Percentiles rank a stretch among this genome's conserved stretches.
These are phyloP conservation scores for Psilanteris sp. DNA, from an alignment of 1,140 invertebrate genomes.

Conservation along the genomic window DNA sequence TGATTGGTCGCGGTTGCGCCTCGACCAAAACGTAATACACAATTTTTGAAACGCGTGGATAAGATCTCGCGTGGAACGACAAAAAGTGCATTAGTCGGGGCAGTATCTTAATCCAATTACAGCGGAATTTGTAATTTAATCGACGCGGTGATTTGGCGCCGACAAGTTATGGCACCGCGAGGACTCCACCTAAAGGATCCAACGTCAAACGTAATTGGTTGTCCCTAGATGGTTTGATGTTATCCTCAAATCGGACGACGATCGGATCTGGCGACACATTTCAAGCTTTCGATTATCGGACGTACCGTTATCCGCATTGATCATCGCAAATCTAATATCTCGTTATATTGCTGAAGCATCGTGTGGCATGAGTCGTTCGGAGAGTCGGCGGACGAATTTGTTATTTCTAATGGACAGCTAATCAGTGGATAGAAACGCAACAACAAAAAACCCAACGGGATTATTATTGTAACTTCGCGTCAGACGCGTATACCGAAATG, in stretches of 20 bases:
- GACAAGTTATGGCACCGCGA: constrained; percentile 37
- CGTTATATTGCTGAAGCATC: too few relatives aligned
- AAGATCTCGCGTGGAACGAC: constrained; percentile 11
- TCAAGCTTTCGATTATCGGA: background rate
- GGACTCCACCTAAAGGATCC: constrained; percentile 13
- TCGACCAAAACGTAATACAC: constrained; percentile 15
- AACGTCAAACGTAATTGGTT: constrained; percentile 64
- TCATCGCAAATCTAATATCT: constrained; percentile 13
- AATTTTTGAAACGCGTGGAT: constrained; percentile 43
- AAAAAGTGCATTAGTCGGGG: constrained; percentile 20
- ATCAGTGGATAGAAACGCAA: too few relatives aligned
- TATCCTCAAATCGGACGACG: constrained; percentile 66
- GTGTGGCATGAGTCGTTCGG: too few relatives aligned
- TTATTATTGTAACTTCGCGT: too few relatives aligned
- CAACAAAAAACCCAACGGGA: too few relatives aligned
- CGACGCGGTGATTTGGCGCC: constrained; percentile 42
- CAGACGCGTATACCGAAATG: too few relatives aligned
- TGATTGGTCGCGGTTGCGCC: background rate
- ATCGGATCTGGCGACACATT: constrained; percentile 47
- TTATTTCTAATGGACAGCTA: too few relatives aligned
- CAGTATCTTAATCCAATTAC: constrained; percentile 71
- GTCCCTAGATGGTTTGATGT: constrained; percentile 50
- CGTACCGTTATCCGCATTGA: constrained; percentile 59
- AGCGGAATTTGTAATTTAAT: constrained; percentile 69
- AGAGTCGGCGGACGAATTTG: too few relatives aligned